Base-by-base conservation (phyloP, 2,113 vertebrate genomes). In the Burhinus oedicnemus region DNA sequence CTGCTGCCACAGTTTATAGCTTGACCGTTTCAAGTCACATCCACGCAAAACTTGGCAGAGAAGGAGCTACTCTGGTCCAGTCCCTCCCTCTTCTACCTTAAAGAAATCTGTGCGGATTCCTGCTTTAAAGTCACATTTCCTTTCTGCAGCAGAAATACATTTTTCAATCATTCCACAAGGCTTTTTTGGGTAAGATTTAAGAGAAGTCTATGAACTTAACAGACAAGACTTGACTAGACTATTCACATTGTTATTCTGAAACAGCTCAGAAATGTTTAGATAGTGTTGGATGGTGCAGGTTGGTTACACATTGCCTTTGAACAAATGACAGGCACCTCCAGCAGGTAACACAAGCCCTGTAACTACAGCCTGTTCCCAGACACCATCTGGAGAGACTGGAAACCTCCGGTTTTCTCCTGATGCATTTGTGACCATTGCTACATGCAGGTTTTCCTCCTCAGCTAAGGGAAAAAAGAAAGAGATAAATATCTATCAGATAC, bases 1-100 rank as follows among this genome's bases (percentile, higher is more conserved):
- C 76, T 80, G 66, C 69, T 0, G 7, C 91, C 84, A 95, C 93
- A 87, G 81, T 95, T 96, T 84, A 93, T 69, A 97, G 71, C 70
- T 90, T 89, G 84, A 95, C 92, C 34, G 27, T 95, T 94, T 96
- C 70, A 87, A 96, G 91, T 61, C 91, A 94, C 70, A 95, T 94
- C 87, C 85, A 97, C 1, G 4, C 64, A 86, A 91, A 95, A 84
- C 92, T 95, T 97, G 95, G 93, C 93, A 93, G 49, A 60, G 47
- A 77, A 9, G 8, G 52, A 78, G 64, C 76, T 78, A 42, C 87
- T 82, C 45, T 26, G 34, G 44, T 40, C 60, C 76, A 76, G n/a
- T 78, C 51, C 69, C 42, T 93, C 68, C 66, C 19, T 26, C 42
- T 88, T 75, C 71, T 49, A 60, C 57, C 70, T 90, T 78, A 89